Percentiles rank a stretch among this genome's conserved stretches.
These are phyloP conservation scores for Oxyruncus cristatus DNA, from an alignment of 2,113 vertebrate genomes.

Conservation along the genomic window DNA sequence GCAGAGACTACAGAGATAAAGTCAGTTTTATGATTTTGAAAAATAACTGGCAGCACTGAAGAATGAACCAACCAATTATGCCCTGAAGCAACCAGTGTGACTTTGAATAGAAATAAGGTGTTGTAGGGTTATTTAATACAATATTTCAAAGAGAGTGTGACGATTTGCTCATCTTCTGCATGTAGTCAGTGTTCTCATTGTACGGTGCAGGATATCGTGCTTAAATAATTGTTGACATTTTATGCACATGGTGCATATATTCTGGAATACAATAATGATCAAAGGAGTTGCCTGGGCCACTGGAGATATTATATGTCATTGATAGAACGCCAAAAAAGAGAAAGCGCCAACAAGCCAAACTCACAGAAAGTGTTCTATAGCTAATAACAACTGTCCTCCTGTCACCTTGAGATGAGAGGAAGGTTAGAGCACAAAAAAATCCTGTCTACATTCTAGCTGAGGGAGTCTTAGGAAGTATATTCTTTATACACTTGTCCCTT, in stretches of 20 bases:
- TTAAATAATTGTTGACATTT: constrained; percentile 15
- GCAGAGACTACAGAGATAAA: neutral
- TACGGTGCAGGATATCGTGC: neutral
- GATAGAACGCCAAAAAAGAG: neutral
- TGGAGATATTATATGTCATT: neutral
- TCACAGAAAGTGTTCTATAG: neutral
- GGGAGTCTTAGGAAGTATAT: neutral
- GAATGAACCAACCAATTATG: constrained; percentile 38
- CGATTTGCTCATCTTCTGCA: neutral
- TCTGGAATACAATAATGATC: neutral
- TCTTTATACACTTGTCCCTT: neutral
- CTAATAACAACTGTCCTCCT: neutral
- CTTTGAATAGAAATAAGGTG: constrained; percentile 50
- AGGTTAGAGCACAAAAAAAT: neutral
- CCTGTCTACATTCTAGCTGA: neutral
- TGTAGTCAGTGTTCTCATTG: neutral
- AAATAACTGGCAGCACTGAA: constrained; percentile 28
- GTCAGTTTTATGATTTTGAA: constrained; percentile 31
- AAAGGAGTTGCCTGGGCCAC: neutral
- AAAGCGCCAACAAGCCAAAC: constrained; percentile 1
- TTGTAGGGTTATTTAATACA: neutral
- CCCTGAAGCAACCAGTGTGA: constrained; percentile 40
- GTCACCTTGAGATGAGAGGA: neutral
- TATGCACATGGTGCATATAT: neutral
- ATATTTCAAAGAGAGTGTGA: constrained; percentile 5